Base-by-base conservation (phyloP, 2,888 invertebrate genomes). In the Odiellus spinosus region DNA sequence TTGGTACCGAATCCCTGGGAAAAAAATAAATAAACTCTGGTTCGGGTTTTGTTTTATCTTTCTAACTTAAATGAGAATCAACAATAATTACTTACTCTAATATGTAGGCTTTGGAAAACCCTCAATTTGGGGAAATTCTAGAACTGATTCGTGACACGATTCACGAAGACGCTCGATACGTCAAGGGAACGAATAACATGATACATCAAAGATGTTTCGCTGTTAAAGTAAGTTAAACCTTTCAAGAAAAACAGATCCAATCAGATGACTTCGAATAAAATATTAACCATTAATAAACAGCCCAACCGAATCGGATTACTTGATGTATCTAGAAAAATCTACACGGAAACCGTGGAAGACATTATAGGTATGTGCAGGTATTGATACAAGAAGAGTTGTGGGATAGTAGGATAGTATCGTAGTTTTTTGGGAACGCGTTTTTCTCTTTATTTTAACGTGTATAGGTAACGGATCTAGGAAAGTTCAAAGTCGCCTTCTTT, bases 321-420 rank as follows among this genome's bases (percentile, higher is more conserved):
- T 54, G 91, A 91, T 65, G 73, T 90, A 26, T 78, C 85, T 4
- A 71, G 91, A 56, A 76, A 78, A 61, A 78, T 81, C 0, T 90
- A 88, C 65, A 79, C 81, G n/a, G 86, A 90, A 63, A 69, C 85
- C 12, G 74, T 88, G 50, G 80, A 82, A 53, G 82, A 84, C 53
- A 78, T 88, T 63, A 74, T 71, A 58, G 70, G 78, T 78, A 61
- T 59, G 50, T n/a, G n/a, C n/a, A n/a, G n/a, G n/a, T n/a, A n/a
- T n/a, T n/a, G n/a, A n/a, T n/a, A n/a, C n/a, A n/a, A n/a, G n/a
- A n/a, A n/a, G n/a, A n/a, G n/a, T n/a, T n/a, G n/a, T n/a, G n/a
- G n/a, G n/a, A n/a, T n/a, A n/a, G n/a, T n/a, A n/a, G n/a, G n/a
- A n/a, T n/a, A n/a, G n/a, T n/a, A n/a, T n/a, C n/a, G n/a, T n/a